Percentiles rank a stretch among this genome's conserved stretches.
These are phyloP conservation scores for Lepidonotus clava DNA, from an alignment of 2,888 invertebrate species.

Conservation along the genomic window DNA sequence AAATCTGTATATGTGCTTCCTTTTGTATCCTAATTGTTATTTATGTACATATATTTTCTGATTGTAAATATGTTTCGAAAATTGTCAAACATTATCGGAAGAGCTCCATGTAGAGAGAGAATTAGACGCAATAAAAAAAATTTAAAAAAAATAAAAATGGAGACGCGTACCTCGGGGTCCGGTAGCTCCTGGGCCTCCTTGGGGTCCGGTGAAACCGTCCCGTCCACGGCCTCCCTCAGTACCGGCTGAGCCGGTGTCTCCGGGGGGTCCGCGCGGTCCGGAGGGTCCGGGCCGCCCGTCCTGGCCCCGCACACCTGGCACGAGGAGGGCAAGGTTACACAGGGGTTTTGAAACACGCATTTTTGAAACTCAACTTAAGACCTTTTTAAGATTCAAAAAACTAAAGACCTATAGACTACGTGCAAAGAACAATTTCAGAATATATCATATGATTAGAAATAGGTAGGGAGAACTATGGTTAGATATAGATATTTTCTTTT, in stretches of 20 bases:
- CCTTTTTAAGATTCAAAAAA: too few species aligned
- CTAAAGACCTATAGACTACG: too few species aligned
- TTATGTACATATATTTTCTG: background rate
- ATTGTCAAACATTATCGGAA: background rate
- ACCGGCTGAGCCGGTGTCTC: conserved; percentile 52
- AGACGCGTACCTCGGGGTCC: conserved; percentile 66
- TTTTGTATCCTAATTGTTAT: background rate
- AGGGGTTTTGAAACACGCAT: too few species aligned
- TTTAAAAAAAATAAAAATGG: background rate
- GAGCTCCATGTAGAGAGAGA: too few species aligned
- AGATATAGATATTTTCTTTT: too few species aligned
- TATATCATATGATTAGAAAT: too few species aligned
- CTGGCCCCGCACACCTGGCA: background rate
- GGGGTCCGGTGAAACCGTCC: conserved; percentile 51
- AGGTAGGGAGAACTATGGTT: too few species aligned
- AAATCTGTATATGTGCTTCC: background rate
- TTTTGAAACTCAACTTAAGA: too few species aligned
- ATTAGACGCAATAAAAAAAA: too few species aligned
- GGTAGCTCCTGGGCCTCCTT: conserved; percentile 37
- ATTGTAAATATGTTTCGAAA: background rate
- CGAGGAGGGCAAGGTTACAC: too few species aligned
- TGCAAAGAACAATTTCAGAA: too few species aligned
- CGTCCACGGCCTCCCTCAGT: conserved; percentile 7
- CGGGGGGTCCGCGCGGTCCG: conserved; percentile 57
- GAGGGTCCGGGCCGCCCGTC: conserved; percentile 54